phyloP scores from a whole-genome alignment of 1,140 invertebrate genomes.

The Steinernema khuongi region DNA sequence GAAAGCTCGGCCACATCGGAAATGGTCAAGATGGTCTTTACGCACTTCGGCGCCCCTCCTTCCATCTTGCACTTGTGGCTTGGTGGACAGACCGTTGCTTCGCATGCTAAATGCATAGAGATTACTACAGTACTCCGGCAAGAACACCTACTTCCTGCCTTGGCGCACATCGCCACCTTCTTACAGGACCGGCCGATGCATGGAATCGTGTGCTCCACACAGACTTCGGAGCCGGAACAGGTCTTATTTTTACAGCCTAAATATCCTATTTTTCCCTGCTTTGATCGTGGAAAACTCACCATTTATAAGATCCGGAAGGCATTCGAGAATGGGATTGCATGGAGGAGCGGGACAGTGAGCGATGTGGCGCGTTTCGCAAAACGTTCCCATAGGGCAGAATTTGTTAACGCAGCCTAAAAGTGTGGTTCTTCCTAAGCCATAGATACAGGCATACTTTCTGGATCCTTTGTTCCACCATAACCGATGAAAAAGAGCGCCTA shows the following conservation, averaged over 20 bases:
- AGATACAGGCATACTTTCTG: background rate
- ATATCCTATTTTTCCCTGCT: background rate
- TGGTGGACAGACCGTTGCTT: background rate
- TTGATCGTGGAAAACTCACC: background rate
- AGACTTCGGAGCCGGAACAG: background rate
- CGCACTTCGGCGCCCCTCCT: background rate
- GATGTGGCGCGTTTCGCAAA: constrained; percentile 1
- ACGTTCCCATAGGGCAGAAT: constrained; percentile 12
- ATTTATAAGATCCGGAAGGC: background rate
- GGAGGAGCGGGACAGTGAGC: background rate
- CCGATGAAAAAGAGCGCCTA: background rate
- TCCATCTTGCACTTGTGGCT: constrained; percentile 8
- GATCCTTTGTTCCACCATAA: background rate
- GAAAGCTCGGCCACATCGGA: constrained; percentile 1
- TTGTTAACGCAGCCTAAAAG: background rate
- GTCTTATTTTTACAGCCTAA: background rate
- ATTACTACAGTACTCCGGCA: background rate
- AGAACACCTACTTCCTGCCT: background rate
- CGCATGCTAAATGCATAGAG: background rate
- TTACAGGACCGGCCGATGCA: background rate
- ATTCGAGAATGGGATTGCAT: background rate
- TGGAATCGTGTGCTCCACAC: constrained; percentile 6
- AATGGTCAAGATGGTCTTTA: background rate
- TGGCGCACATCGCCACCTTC: constrained; percentile 4
- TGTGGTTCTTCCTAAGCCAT: background rate